Evolutionary conservation across 2,888 invertebrate species (phyloP).

Genomic region (Caenorhabditis sulstoni): DNA sequence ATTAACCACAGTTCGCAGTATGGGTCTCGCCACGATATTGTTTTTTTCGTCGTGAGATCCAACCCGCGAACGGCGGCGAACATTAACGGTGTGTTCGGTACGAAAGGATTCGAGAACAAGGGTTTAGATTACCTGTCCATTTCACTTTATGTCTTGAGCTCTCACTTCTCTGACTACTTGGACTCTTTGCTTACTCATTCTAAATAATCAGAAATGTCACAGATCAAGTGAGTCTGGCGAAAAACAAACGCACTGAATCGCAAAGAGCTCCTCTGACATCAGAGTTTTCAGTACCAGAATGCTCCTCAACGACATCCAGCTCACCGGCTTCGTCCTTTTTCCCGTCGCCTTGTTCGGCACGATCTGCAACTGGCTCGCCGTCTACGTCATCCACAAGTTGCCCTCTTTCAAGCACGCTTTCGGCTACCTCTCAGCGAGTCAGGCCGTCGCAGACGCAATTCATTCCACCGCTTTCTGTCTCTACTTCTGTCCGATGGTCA

Average conservation of each 20-base stretch:
- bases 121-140: no score
- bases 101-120: no score
- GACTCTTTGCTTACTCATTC: not conserved
- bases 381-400: conserved; percentile 19
- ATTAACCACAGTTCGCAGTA: no score
- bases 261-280: not conserved
- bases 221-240: not conserved
- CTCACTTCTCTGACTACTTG: no score
- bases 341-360: conserved; percentile 21
- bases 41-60: no score
- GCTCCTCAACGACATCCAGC: conserved; percentile 44
- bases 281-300: conserved; percentile 2
- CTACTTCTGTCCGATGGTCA: conserved; percentile 46
- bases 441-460: conserved; percentile 35
- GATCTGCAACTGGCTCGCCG: conserved; percentile 24
- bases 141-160: no score
- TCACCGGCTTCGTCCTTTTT: conserved; percentile 38
- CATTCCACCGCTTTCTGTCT: conserved; percentile 25
- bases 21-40: no score
- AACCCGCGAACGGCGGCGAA: no score
- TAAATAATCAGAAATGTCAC: not conserved
- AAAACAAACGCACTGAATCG: no score
- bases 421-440: conserved; percentile 35
- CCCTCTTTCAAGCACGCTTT: conserved; percentile 31
- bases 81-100: no score